A percentile compares a stretch with the other conserved stretches of the same genome.
These are phyloP conservation scores for Menidia beryllina DNA, from an alignment of 2,113 vertebrate species.

Conservation along the genomic window DNA sequence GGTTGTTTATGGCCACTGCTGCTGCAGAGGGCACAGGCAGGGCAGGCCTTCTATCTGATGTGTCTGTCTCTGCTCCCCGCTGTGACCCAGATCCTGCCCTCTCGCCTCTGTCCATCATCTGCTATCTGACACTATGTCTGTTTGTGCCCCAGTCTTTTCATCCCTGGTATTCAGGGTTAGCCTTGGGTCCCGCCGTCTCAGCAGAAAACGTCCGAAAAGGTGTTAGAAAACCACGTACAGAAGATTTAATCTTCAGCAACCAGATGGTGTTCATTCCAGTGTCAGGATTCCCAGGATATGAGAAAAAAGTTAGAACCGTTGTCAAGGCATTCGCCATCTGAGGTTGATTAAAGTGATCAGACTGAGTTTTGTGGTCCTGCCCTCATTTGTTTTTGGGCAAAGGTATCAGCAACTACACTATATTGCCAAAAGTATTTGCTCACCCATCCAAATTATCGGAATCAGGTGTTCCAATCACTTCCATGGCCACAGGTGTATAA, in stretches of 20 bases:
- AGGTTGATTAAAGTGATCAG: too few species aligned
- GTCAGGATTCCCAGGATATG: not conserved
- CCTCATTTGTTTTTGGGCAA: too few species aligned
- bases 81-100: slow-evolving; percentile 46
- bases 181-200: not conserved
- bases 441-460: too few species aligned
- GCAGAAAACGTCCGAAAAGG: not conserved
- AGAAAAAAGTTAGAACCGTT: not conserved
- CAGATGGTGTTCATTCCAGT: not conserved
- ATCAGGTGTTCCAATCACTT: too few species aligned
- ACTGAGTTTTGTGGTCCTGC: too few species aligned
- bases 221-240: not conserved
- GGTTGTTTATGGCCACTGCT: slow-evolving; percentile 87
- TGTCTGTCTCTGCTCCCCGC: slow-evolving; percentile 50
- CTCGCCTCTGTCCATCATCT: slow-evolving; percentile 49
- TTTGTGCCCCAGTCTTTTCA: not conserved
- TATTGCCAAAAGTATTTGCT: too few species aligned
- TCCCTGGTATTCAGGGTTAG: not conserved
- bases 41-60: slow-evolving; percentile 41
- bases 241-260: not conserved
- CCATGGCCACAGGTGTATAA: too few species aligned
- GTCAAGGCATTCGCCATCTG: too few species aligned
- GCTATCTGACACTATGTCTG: slow-evolving; percentile 22
- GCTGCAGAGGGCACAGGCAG: slow-evolving; percentile 84
- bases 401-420: too few species aligned